phyloP scores from a whole-genome alignment of 1,140 invertebrate genomes.

The Drosophila truncata region DNA sequence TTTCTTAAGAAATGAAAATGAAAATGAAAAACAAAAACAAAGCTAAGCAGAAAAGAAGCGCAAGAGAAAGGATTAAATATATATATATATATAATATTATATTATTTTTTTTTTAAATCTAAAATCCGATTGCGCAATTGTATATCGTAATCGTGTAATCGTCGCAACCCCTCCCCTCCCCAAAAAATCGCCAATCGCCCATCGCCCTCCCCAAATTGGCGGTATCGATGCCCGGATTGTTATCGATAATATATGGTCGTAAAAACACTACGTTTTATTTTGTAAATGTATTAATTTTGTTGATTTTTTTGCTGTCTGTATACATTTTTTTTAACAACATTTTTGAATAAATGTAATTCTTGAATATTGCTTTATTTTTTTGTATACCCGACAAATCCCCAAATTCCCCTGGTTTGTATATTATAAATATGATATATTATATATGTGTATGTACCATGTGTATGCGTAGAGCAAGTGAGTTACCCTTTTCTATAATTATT shows the following conservation, averaged over 20 bases:
- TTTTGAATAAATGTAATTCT: slow-evolving; percentile 83
- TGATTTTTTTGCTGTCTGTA: slow-evolving; percentile 84
- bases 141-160: slow-evolving; percentile 45
- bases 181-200: slow-evolving; percentile 33
- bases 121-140: slow-evolving; percentile 37
- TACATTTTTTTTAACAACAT: slow-evolving; percentile 82
- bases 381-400: background rate
- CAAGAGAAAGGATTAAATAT: slow-evolving; percentile 35
- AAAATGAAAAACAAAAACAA: slow-evolving; percentile 28
- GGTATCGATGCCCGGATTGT: slow-evolving; percentile 65
- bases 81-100: slow-evolving; percentile 31
- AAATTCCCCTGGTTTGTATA: slow-evolving; percentile 28
- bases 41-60: slow-evolving; percentile 13
- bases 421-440: background rate
- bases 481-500: background rate
- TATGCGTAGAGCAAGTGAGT: background rate
- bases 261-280: slow-evolving; percentile 72
- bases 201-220: slow-evolving; percentile 50
- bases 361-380: slow-evolving; percentile 51
- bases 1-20: slow-evolving; percentile 16
- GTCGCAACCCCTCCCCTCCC: slow-evolving; percentile 16
- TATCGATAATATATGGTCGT: slow-evolving; percentile 78
- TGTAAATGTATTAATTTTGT: slow-evolving; percentile 84
- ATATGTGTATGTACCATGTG: background rate
- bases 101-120: slow-evolving; percentile 38